Conservation (phyloP, 2,888 invertebrate genomes). For the Lottia gigantea region DNA sequence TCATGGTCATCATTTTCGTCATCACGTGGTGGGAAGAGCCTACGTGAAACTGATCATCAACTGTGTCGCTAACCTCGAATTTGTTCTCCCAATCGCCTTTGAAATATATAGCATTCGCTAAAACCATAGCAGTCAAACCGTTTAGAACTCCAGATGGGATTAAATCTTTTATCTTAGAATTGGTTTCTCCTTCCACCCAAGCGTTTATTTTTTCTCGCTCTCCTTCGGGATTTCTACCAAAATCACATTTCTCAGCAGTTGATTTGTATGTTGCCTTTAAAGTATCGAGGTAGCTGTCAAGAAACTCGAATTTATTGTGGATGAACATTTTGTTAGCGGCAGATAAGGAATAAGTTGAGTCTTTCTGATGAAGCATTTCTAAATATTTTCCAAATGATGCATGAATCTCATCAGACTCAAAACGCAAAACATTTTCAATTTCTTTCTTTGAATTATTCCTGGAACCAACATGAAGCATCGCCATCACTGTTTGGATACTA, state of each 20-base stretch:
- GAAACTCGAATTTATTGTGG: constrained; percentile 35
- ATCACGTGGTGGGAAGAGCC: constrained; percentile 11
- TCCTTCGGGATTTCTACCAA: constrained; percentile 57
- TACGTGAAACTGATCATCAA: constrained; percentile 7
- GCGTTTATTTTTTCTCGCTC: constrained; percentile 75
- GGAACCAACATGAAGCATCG: constrained; percentile 68
- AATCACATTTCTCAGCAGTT: constrained; percentile 60
- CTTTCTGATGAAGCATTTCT: constrained; percentile 29
- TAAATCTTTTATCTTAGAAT: constrained; percentile 83
- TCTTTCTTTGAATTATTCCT: constrained; percentile 60
- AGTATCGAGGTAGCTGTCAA: constrained; percentile 43
- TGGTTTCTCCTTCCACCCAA: constrained; percentile 86
- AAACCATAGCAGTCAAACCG: constrained; percentile 61
- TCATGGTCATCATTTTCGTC: constrained; percentile 79
- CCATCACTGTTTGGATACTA: constrained; percentile 66
- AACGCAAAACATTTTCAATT: constrained; percentile 46
- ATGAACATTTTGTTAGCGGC: constrained; percentile 57
- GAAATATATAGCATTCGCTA: constrained; percentile 71
- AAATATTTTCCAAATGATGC: constrained; percentile 35
- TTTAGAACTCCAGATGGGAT: constrained; percentile 72
- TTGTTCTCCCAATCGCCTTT: constrained; percentile 68
- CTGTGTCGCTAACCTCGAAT: constrained; percentile 69
- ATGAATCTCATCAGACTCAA: constrained; percentile 33
- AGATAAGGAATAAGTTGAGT: constrained; percentile 36
- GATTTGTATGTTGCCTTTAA: constrained; percentile 38